phyloP scores from a whole-genome alignment of 2,888 invertebrate genomes.

The Baccha elongata region DNA sequence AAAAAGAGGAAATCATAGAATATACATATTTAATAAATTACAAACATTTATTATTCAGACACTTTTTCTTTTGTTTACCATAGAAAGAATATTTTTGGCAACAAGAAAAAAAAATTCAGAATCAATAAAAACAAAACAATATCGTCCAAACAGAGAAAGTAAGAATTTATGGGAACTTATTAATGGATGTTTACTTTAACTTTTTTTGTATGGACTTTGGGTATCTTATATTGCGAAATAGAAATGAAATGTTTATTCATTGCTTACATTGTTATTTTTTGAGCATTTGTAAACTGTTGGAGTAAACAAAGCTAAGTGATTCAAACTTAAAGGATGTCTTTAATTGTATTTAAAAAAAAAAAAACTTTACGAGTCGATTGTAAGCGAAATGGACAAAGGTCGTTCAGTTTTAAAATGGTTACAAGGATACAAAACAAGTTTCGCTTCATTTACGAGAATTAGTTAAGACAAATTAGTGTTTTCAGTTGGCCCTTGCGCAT shows the following conservation, averaged over 20 bases:
- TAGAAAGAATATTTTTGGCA: background rate
- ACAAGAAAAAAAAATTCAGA: background rate
- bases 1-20: background rate
- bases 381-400: too few relatives aligned
- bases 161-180: conserved; percentile 4
- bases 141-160: conserved; percentile 15
- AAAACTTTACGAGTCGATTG: too few relatives aligned
- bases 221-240: background rate
- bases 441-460: too few relatives aligned
- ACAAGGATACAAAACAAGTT: too few relatives aligned
- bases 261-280: background rate
- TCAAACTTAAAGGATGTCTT: background rate
- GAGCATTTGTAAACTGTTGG: background rate
- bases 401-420: too few relatives aligned
- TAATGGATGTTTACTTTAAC: conserved; percentile 8
- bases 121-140: background rate
- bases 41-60: background rate
- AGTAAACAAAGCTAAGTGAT: conserved; percentile 7
- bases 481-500: too few relatives aligned
- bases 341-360: too few relatives aligned
- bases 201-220: conserved; percentile 4
- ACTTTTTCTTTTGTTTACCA: conserved; percentile 9
- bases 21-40: background rate
- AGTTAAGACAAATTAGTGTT: too few relatives aligned
- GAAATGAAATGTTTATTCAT: conserved; percentile 21